These are phyloP conservation scores for Hormaphis cornu DNA, from an alignment of 1,140 invertebrate genomes.

Conservation along the genomic window DNA sequence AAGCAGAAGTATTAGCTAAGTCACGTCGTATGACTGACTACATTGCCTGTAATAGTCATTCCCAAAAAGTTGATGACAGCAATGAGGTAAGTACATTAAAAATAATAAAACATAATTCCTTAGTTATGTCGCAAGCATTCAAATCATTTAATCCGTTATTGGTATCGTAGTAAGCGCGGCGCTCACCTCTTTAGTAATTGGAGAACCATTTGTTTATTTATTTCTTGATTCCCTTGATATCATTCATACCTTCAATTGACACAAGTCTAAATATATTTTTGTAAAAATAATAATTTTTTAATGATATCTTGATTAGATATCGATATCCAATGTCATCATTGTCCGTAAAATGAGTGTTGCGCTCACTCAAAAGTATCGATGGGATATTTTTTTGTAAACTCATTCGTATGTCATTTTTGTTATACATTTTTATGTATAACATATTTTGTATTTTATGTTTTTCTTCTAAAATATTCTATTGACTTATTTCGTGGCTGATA, in stretches of 20 bases:
- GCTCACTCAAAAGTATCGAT: background rate
- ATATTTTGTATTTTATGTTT: background rate
- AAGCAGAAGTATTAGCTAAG: background rate
- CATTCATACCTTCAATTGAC: background rate
- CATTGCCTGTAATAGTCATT: background rate
- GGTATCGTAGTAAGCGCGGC: background rate
- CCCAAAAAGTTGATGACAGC: no score
- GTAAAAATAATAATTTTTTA: background rate
- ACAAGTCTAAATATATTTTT: background rate
- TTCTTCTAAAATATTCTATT: background rate
- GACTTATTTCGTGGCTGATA: background rate
- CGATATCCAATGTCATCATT: background rate
- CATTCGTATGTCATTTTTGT: background rate
- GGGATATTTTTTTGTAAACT: background rate
- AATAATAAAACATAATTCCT: no score
- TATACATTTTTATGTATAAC: background rate
- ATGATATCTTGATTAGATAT: background rate
- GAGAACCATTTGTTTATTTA: background rate
- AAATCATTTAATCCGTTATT: background rate
- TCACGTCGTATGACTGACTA: slow-evolving; percentile 13
- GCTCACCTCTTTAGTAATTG: background rate
- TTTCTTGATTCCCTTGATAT: background rate
- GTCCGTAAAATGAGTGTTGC: background rate
- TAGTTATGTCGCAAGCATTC: no score
- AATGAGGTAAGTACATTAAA: no score